Conservation (phyloP, 2,113 vertebrate genomes). For the Xenotilapia caudafasciata region DNA sequence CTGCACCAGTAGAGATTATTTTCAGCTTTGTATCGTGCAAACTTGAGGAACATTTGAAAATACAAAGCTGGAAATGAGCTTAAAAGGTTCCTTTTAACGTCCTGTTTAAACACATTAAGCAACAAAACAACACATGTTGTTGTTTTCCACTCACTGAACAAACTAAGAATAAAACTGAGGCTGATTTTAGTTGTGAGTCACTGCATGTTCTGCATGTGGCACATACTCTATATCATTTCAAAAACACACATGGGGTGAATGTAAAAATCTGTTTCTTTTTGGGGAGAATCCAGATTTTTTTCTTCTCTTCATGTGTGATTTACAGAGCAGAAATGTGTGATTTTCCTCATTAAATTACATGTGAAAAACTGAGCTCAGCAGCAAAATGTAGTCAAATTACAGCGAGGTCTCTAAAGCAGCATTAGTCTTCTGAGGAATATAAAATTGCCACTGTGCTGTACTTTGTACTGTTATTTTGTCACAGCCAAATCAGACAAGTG, state of each 20-base stretch:
- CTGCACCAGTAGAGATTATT: background rate
- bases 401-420: conserved; percentile 1
- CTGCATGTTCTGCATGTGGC: background rate
- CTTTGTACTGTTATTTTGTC: conserved; percentile 28
- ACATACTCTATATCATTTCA: background rate
- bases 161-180: background rate
- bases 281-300: background rate
- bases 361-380: background rate
- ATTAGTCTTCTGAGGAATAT: background rate
- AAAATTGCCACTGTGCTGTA: background rate
- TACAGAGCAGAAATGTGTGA: background rate
- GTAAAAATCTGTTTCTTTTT: background rate
- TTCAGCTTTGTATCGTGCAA: background rate
- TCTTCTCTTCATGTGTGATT: fast-evolving
- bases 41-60: background rate
- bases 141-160: background rate
- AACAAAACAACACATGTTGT: background rate
- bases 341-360: background rate
- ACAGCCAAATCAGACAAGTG: conserved; percentile 8
- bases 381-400: conserved; percentile 37
- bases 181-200: background rate
- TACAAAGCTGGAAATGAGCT: background rate
- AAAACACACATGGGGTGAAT: background rate
- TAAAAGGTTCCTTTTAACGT: background rate
- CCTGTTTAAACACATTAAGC: background rate